Conservation (phyloP, 1,140 invertebrate genomes). For the Rhopalosiphum maidis region DNA sequence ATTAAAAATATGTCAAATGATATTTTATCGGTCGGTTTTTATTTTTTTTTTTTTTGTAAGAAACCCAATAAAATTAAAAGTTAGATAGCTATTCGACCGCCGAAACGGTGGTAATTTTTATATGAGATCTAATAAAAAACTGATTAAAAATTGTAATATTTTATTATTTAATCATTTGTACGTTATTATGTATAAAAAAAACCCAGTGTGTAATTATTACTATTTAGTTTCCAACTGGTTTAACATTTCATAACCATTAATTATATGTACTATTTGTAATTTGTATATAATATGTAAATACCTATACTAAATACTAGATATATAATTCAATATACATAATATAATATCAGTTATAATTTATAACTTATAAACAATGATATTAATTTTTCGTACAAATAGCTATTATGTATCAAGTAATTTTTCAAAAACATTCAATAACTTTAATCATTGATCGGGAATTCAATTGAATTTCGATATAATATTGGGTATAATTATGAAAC, state of each 20-base stretch:
- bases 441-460: too few relatives aligned
- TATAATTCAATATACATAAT: too few relatives aligned
- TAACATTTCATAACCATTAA: not conserved
- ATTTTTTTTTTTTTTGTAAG: not conserved
- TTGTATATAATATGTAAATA: not conserved
- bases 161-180: not conserved
- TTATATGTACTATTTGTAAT: not conserved
- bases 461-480: not conserved
- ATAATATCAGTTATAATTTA: not conserved
- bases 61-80: not conserved
- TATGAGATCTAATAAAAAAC: constrained; percentile 27
- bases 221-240: not conserved
- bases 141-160: constrained; percentile 5
- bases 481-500: not conserved
- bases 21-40: constrained; percentile 35
- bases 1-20: constrained; percentile 48
- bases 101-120: constrained; percentile 1
- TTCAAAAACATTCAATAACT: not conserved
- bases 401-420: not conserved
- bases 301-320: too few relatives aligned
- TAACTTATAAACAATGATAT: not conserved
- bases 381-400: not conserved
- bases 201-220: not conserved
- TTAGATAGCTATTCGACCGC: too few relatives aligned
- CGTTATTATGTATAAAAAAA: not conserved